A percentile compares a stretch with the other conserved stretches of the same genome.
These are phyloP conservation scores for Pseudomyrmex cubaensis DNA, from an alignment of 1,140 invertebrate species.

Conservation along the genomic window DNA sequence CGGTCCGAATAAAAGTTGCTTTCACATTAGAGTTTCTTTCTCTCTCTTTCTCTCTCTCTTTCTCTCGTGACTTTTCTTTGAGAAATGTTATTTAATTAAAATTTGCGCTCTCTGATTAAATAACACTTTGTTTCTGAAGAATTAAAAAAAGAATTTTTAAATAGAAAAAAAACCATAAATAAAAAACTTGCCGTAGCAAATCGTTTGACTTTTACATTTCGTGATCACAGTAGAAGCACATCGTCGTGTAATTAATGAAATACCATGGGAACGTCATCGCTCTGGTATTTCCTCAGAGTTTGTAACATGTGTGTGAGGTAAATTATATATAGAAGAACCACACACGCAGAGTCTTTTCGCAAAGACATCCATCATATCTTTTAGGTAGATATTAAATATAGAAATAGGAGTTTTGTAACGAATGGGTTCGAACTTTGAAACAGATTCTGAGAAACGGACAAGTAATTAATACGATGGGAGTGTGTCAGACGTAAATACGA, in stretches of 20 bases:
- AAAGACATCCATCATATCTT: slow-evolving; percentile 6
- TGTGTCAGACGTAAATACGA: slow-evolving; percentile 33
- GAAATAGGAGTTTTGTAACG: slow-evolving; percentile 39
- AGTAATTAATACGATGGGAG: slow-evolving; percentile 41
- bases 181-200: too few species aligned
- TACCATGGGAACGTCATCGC: background rate
- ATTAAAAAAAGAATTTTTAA: too few species aligned
- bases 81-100: slow-evolving; percentile 14
- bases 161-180: too few species aligned
- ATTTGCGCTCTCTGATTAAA: too few species aligned
- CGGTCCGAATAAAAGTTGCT: background rate
- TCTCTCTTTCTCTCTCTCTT: background rate
- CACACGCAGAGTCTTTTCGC: background rate
- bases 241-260: too few species aligned
- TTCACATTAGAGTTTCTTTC: background rate
- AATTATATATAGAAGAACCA: too few species aligned
- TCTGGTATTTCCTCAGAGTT: background rate
- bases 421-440: slow-evolving; percentile 2
- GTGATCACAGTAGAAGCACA: too few species aligned
- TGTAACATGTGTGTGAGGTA: background rate
- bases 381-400: slow-evolving; percentile 33
- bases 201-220: too few species aligned
- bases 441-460: slow-evolving; percentile 38
- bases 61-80: background rate
- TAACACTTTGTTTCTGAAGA: too few species aligned